These are phyloP conservation scores for Sardina pilchardus DNA, from an alignment of 2,113 vertebrate genomes.

Conservation along the genomic window DNA sequence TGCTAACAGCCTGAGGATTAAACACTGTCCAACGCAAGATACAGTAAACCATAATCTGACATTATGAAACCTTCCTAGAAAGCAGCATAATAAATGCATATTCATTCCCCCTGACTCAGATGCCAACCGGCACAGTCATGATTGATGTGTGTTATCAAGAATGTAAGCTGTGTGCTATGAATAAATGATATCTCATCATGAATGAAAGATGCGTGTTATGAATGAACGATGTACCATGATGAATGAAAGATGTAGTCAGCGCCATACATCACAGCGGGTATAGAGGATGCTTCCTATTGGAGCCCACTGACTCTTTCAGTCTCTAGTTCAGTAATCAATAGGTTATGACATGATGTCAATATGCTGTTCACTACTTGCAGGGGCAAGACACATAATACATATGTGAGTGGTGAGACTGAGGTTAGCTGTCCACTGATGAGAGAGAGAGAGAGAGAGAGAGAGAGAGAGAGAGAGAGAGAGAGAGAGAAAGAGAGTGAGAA, in stretches of 20 bases:
- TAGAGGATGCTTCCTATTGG: background rate
- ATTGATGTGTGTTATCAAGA: background rate
- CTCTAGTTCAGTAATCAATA: background rate
- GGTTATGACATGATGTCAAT: background rate
- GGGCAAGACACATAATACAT: background rate
- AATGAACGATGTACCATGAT: background rate
- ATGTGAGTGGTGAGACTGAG: background rate
- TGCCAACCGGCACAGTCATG: background rate
- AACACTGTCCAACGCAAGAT: background rate
- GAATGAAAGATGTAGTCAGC: background rate
- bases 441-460: no score
- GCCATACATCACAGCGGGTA: background rate
- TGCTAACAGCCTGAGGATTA: background rate
- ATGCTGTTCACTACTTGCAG: background rate
- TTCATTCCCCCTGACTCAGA: background rate
- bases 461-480: slow-evolving; percentile 7
- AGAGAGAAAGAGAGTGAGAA: background rate
- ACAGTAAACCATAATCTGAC: background rate
- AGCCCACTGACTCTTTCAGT: no score
- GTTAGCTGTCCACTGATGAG: background rate
- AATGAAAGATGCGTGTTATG: background rate
- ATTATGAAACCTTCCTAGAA: background rate
- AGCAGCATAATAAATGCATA: background rate
- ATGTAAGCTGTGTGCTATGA: no score
- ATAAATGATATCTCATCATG: background rate